Evolutionary conservation across 37 sponge, comb jelly and placozoan species (phyloP).

Genomic region (Aplysina aerophoba): DNA sequence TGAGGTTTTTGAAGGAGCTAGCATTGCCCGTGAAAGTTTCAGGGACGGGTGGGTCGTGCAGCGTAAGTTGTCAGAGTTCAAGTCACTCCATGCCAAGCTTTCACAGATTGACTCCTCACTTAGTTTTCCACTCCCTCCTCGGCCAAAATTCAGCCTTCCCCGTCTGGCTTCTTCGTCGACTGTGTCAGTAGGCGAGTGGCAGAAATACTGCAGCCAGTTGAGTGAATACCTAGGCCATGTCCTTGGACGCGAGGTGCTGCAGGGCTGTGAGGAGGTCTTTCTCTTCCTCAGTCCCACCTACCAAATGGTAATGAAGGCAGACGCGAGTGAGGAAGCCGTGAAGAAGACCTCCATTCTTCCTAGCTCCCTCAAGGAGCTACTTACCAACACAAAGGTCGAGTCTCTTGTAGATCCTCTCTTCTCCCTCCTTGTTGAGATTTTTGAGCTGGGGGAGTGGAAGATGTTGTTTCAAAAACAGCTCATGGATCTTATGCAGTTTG

Average conservation of each 20-base stretch:
- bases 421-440: slow-evolving; percentile 75
- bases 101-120: slow-evolving; percentile 47
- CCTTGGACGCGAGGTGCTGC: slow-evolving; percentile 42
- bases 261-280: slow-evolving; percentile 78
- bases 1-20: neutral
- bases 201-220: slow-evolving; percentile 46
- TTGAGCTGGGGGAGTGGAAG: slow-evolving; percentile 84
- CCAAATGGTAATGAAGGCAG: neutral
- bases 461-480: slow-evolving; percentile 71
- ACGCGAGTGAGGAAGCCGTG: neutral
- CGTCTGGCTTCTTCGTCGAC: slow-evolving; percentile 41
- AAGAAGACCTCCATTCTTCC: neutral
- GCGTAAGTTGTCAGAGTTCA: slow-evolving; percentile 73
- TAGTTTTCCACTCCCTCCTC: slow-evolving; percentile 53
- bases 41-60: slow-evolving; percentile 82
- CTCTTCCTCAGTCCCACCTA: slow-evolving; percentile 79
- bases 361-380: neutral
- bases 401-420: slow-evolving; percentile 78
- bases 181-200: slow-evolving; percentile 60
- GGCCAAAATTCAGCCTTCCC: slow-evolving; percentile 39
- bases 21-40: neutral
- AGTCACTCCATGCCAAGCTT: slow-evolving; percentile 72
- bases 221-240: slow-evolving; percentile 57
- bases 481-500: slow-evolving; percentile 81
- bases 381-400: slow-evolving; percentile 38